phyloP scores from a whole-genome alignment of 2,888 invertebrate species.

The Thereva unica region DNA sequence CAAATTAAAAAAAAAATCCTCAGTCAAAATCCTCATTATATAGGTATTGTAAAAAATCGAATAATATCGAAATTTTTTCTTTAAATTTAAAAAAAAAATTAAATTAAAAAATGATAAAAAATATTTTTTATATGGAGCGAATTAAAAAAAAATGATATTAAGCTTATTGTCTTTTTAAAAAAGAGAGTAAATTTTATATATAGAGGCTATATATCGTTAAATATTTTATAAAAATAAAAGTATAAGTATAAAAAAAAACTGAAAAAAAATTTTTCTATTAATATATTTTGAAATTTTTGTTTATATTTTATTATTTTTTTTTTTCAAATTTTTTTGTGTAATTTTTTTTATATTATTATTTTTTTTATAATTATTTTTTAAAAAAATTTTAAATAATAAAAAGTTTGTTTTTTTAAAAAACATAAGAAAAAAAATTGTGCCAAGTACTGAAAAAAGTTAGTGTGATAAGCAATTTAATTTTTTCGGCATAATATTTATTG shows the following conservation, averaged over 20 bases:
- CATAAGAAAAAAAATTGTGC: conserved; percentile 49
- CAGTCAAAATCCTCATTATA: conserved; percentile 23
- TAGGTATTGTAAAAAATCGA: conserved; percentile 29
- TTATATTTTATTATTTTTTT: conserved; percentile 29
- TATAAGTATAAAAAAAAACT: conserved; percentile 8
- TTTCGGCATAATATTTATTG: conserved; percentile 31
- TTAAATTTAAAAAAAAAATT: conserved; percentile 24
- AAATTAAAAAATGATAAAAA: conserved; percentile 23
- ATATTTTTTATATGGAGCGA: conserved; percentile 36
- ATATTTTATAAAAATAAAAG: conserved; percentile 36
- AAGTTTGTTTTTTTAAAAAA: conserved; percentile 11
- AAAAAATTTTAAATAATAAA: conserved; percentile 13
- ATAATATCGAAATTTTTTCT: conserved; percentile 21
- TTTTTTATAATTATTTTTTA: conserved; percentile 17
- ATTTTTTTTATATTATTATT: conserved; percentile 27
- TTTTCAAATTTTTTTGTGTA: conserved; percentile 13
- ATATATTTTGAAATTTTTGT: conserved; percentile 32
- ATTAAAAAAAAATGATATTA: conserved; percentile 41
- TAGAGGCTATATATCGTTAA: conserved; percentile 45
- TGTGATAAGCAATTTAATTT: conserved; percentile 54
- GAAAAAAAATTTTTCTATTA: conserved; percentile 25
- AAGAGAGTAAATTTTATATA: conserved; percentile 39
- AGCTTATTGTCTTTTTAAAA: conserved; percentile 42
- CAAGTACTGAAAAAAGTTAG: conserved; percentile 58
- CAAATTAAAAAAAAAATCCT: conserved; percentile 14